Evolutionary conservation across 2,113 vertebrate genomes (phyloP).

Genomic region (Pluvialis apricaria): DNA sequence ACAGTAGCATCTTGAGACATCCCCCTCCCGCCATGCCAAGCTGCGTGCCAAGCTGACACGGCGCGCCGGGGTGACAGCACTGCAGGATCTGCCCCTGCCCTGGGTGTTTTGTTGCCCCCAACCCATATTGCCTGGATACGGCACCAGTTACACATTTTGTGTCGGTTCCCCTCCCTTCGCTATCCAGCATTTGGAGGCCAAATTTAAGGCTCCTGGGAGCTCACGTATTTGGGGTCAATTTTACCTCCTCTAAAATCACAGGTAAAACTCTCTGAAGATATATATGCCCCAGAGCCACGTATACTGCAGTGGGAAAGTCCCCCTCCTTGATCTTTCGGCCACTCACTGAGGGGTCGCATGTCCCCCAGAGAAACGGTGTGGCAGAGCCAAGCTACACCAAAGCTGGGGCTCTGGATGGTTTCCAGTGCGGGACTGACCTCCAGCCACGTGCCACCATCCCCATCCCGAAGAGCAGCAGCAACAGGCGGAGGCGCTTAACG

Average conservation of each 20-base stretch:
- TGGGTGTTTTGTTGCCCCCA: accelerated
- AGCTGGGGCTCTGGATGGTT: neutral
- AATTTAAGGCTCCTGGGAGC: neutral
- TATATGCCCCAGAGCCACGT: neutral
- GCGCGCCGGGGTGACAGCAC: neutral
- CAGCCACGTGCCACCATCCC: accelerated
- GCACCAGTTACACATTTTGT: neutral
- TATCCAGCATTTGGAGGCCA: neutral
- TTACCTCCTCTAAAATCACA: neutral
- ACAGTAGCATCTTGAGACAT: neutral
- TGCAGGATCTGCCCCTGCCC: neutral
- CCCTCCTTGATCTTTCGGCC: neutral
- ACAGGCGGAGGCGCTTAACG: accelerated
- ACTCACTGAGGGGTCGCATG: neutral
- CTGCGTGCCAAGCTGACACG: neutral
- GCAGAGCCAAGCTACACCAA: neutral
- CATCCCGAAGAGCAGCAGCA: neutral
- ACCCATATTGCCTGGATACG: neutral
- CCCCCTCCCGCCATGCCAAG: neutral
- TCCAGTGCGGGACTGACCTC: neutral
- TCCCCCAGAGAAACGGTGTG: neutral
- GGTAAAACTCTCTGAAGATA: neutral
- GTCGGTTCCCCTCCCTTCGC: neutral
- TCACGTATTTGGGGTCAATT: neutral
- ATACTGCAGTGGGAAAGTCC: neutral